Conservation (phyloP, 2,888 invertebrate genomes). For the Sarcophaga rosellei region DNA sequence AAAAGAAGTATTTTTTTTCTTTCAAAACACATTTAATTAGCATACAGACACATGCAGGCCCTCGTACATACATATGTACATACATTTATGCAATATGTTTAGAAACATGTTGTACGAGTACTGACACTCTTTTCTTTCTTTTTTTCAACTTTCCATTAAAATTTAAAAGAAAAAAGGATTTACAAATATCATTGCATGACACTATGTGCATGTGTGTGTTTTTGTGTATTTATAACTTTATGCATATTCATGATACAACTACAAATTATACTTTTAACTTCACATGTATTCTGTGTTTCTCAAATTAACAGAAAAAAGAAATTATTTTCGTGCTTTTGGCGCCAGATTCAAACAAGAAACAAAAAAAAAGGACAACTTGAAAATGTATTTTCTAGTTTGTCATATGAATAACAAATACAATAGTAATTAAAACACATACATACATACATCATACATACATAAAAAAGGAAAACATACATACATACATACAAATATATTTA, state of each 20-base stretch:
- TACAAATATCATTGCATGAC: neutral
- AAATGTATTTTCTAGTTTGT: conserved; percentile 39
- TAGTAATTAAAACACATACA: conserved; percentile 25
- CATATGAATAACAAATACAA: conserved; percentile 50
- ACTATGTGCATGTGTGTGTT: neutral
- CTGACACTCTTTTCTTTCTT: no score
- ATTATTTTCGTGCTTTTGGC: conserved; percentile 36
- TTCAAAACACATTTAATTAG: neutral
- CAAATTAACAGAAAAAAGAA: neutral
- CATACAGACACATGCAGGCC: neutral
- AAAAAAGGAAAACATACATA: neutral
- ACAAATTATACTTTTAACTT: conserved; percentile 37
- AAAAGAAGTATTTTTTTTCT: neutral
- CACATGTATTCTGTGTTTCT: conserved; percentile 19
- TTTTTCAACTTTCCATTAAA: conserved; percentile 11
- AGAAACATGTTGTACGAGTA: neutral
- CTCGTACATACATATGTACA: conserved; percentile 6
- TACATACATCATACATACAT: neutral
- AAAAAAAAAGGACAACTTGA: conserved; percentile 38
- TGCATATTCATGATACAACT: conserved; percentile 55
- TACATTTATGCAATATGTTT: conserved; percentile 1
- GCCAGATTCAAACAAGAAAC: conserved; percentile 48
- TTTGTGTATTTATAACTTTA: conserved; percentile 14
- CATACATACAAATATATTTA: conserved; percentile 19
- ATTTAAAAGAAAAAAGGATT: neutral